These are phyloP conservation scores for Dromiciops gliroides DNA, from an alignment of 2,113 vertebrate species.

Conservation along the genomic window DNA sequence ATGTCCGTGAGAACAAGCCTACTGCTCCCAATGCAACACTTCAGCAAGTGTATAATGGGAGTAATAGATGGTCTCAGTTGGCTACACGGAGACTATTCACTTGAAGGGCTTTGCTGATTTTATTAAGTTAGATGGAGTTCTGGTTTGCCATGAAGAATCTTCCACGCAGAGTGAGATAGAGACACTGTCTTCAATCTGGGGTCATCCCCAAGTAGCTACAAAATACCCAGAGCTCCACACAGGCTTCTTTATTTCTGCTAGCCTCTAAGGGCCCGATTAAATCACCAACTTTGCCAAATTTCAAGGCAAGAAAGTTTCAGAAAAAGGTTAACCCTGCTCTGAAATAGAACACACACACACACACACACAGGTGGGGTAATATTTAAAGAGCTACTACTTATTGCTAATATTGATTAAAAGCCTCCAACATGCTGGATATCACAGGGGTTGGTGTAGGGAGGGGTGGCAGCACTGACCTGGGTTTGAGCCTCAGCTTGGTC, in stretches of 20 bases:
- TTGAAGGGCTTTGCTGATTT: not conserved
- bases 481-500: no score
- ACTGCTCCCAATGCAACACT: not conserved
- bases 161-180: not conserved
- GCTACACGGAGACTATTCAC: not conserved
- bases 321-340: not conserved
- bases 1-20: not conserved
- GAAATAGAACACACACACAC: not conserved
- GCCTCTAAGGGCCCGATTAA: not conserved
- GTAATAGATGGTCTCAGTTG: not conserved
- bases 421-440: no score
- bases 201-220: not conserved
- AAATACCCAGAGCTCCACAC: not conserved
- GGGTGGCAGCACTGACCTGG: no score
- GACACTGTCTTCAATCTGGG: not conserved
- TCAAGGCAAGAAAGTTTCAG: not conserved
- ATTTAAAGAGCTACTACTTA: no score
- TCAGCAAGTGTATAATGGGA: not conserved
- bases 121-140: not conserved
- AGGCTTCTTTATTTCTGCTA: not conserved
- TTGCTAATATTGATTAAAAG: no score
- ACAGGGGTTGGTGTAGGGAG: no score
- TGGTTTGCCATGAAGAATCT: not conserved
- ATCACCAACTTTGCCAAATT: not conserved
- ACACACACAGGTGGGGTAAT: not conserved